Conservation (phyloP, 2,797 vertebrate genomes). For the Sphenopsis melanotis region DNA sequence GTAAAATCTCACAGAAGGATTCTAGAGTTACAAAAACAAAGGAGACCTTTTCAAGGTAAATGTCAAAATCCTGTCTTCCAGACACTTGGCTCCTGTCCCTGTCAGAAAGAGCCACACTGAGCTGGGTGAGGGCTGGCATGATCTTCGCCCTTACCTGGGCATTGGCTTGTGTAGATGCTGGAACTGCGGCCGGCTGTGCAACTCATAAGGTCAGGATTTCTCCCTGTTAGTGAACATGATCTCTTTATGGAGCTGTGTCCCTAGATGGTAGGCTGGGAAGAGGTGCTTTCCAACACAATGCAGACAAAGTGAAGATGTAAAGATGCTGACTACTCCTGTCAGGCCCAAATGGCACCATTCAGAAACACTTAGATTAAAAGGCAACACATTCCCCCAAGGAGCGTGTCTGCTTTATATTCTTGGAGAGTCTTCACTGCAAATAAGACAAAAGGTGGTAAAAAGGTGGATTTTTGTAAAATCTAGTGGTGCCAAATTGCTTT, state of each 20-base stretch:
- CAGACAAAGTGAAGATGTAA: background rate
- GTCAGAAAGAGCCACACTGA: accelerated
- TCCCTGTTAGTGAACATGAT: background rate
- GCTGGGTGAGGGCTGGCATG: background rate
- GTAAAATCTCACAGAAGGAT: background rate
- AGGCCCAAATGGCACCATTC: accelerated
- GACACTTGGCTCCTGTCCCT: background rate
- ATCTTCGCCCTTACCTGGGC: background rate
- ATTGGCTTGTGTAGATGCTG: background rate
- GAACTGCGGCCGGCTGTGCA: background rate
- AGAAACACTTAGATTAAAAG: background rate
- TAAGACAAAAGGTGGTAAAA: background rate
- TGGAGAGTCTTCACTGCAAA: background rate
- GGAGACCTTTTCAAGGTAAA: constrained; percentile 1
- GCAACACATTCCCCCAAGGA: background rate
- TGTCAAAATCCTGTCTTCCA: background rate
- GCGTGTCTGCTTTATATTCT: accelerated
- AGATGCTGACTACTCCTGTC: background rate
- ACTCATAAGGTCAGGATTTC: background rate
- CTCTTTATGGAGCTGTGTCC: background rate
- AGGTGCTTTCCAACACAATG: background rate
- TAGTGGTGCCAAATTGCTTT: background rate
- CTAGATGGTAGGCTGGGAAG: background rate
- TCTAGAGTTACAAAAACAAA: background rate
- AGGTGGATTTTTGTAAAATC: background rate